Conservation (phyloP, 2,113 vertebrate species). For the Gobio gobio region DNA sequence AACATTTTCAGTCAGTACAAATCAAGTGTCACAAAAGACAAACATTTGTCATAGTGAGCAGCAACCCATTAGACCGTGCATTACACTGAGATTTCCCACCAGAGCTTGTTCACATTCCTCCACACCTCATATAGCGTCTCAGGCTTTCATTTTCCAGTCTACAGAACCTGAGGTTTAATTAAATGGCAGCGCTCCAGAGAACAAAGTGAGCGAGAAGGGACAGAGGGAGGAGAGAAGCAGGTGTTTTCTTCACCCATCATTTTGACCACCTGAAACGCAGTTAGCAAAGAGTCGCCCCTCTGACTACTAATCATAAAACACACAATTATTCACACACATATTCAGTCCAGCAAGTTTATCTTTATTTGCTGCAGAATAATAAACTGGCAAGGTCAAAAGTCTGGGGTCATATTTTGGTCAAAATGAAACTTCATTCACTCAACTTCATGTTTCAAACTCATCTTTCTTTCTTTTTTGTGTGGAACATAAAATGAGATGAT, state of each 20-base stretch:
- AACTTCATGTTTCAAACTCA: neutral
- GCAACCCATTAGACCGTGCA: neutral
- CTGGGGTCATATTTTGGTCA: neutral
- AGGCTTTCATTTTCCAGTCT: constrained; percentile 54
- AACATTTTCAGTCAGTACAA: neutral
- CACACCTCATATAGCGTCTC: constrained; percentile 9
- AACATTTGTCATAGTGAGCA: neutral
- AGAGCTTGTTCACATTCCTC: constrained; percentile 45
- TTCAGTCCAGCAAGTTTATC: neutral
- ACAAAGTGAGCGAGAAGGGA: constrained; percentile 48
- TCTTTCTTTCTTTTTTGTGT: neutral
- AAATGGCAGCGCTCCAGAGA: constrained; percentile 58
- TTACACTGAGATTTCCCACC: constrained; percentile 13
- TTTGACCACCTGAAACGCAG: constrained; percentile 44
- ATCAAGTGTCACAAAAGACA: neutral
- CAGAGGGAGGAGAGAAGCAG: constrained; percentile 34
- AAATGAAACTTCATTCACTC: neutral
- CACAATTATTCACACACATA: neutral
- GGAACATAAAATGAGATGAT: neutral
- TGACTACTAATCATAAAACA: constrained; percentile 33
- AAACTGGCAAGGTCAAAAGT: neutral
- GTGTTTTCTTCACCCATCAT: constrained; percentile 34
- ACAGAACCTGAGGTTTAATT: constrained; percentile 58
- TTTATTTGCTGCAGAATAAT: neutral
- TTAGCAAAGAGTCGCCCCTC: neutral